Evolutionary conservation across 2,888 invertebrate species (phyloP).

Genomic region (Trachelus iudaicus): DNA sequence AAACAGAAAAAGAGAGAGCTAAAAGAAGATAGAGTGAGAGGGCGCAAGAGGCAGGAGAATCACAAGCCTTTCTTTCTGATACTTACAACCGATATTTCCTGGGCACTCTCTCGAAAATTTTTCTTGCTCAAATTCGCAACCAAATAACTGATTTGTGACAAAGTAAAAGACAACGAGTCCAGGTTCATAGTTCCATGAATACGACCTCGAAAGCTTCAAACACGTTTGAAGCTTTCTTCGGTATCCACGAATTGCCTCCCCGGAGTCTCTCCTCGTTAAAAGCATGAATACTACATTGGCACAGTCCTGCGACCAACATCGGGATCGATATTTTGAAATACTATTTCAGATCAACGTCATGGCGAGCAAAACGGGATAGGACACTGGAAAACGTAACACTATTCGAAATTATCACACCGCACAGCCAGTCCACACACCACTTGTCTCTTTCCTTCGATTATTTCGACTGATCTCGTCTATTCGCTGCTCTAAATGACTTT

Average conservation of each 20-base stretch:
- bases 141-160: conserved; percentile 98
- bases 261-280: conserved; percentile 63
- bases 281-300: conserved; percentile 67
- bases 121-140: conserved; percentile 95
- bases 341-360: conserved; percentile 63
- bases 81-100: conserved; percentile 91
- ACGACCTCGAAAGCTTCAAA: conserved; percentile 96
- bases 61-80: conserved; percentile 51
- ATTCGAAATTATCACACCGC: conserved; percentile 13
- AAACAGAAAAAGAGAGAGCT: conserved; percentile 14
- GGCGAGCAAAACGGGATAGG: conserved; percentile 47
- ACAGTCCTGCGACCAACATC: conserved; percentile 68
- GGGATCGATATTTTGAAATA: conserved; percentile 63
- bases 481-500: background rate
- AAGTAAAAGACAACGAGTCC: conserved; percentile 98
- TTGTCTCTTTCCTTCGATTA: conserved; percentile 6
- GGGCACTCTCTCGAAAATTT: conserved; percentile 91
- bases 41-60: conserved; percentile 16
- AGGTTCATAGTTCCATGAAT: conserved; percentile 98
- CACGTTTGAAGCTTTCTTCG: conserved; percentile 91
- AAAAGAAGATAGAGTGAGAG: conserved; percentile 9
- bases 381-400: conserved; percentile 17
- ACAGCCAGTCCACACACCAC: conserved; percentile 12
- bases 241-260: conserved; percentile 76
- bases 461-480: conserved; percentile 3